Evolutionary conservation across 2,113 vertebrate genomes (phyloP).

Genomic region (Cyanocitta stelleri): DNA sequence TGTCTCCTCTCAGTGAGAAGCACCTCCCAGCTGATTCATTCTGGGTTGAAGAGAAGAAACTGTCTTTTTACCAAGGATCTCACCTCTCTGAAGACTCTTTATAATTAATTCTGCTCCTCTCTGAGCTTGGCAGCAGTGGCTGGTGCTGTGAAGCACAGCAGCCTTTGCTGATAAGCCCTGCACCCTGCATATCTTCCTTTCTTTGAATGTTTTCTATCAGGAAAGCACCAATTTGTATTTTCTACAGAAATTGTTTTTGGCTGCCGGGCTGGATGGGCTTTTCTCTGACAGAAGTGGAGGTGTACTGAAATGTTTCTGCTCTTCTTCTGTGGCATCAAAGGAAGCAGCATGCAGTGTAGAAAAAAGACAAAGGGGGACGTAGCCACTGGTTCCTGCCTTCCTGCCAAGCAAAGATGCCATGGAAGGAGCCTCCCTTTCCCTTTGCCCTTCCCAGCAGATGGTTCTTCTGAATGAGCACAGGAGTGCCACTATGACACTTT

Average conservation of each 20-base stretch:
- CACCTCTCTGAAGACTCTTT: background rate
- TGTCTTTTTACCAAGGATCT: background rate
- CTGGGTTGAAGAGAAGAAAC: background rate
- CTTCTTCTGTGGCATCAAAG: background rate
- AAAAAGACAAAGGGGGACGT: accelerated
- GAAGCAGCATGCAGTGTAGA: background rate
- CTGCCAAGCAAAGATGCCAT: background rate
- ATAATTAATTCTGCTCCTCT: background rate
- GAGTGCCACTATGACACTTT: background rate
- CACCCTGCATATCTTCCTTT: background rate
- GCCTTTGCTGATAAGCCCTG: background rate
- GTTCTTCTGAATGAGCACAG: background rate
- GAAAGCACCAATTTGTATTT: background rate
- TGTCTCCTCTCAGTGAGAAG: background rate
- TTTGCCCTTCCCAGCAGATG: background rate
- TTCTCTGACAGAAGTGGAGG: background rate
- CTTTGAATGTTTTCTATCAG: background rate
- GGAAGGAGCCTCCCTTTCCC: background rate
- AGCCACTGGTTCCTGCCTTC: background rate
- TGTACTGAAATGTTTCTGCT: background rate
- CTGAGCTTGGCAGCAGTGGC: background rate
- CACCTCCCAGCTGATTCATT: background rate
- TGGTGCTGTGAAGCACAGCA: background rate
- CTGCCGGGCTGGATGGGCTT: background rate
- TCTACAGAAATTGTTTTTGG: background rate